These are phyloP conservation scores for Cephalopachus bancanus DNA, from an alignment of 2,797 vertebrate species.

Conservation along the genomic window DNA sequence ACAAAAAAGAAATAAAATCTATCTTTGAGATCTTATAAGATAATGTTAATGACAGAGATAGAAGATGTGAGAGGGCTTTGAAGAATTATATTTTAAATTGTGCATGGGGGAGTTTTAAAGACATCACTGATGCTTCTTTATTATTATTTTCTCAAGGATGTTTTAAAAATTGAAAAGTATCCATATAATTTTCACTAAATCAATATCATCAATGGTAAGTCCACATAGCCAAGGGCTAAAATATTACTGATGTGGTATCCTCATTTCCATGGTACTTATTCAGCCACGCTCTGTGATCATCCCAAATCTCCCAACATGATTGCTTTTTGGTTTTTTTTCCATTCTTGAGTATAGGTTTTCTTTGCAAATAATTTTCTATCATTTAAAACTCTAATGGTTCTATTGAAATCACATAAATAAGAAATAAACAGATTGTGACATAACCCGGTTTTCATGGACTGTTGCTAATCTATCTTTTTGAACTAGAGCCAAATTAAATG, in stretches of 20 bases:
- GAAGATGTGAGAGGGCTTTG: neutral
- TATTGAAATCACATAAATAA: neutral
- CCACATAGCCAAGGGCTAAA: neutral
- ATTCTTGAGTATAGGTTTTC: neutral
- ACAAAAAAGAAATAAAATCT: constrained; percentile 38
- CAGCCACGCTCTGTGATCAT: neutral
- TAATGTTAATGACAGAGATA: neutral
- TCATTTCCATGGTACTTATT: neutral
- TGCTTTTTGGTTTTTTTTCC: neutral
- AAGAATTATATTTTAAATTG: constrained; percentile 18
- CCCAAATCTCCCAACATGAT: neutral
- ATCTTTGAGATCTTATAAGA: neutral
- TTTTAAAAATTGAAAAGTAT: neutral
- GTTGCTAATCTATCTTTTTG: neutral
- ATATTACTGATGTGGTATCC: accelerated
- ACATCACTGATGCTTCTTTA: neutral
- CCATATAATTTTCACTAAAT: neutral
- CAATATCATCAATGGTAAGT: neutral
- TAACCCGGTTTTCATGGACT: neutral
- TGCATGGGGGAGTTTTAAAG: neutral
- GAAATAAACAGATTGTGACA: neutral
- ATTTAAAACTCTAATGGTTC: neutral
- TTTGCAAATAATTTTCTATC: neutral
- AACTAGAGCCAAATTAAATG: constrained; percentile 22
- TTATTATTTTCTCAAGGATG: neutral